Evolutionary conservation across 2,113 vertebrate genomes (phyloP).

Genomic region (Ceyx cyanopectus): DNA sequence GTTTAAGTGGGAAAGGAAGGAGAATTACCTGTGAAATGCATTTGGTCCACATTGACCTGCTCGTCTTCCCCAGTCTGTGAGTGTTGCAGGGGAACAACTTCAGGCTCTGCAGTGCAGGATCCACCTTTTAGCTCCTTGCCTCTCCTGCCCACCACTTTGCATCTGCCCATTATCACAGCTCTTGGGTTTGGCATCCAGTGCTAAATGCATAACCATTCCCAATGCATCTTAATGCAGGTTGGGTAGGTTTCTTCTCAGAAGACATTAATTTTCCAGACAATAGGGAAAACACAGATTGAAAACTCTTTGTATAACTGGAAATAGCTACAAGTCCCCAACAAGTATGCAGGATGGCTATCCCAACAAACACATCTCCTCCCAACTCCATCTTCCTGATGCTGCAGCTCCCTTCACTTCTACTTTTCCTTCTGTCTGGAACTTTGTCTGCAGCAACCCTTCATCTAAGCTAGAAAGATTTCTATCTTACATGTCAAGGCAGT

Average conservation of each 20-base stretch:
- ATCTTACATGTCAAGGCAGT: background rate
- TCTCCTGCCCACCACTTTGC: background rate
- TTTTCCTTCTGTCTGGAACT: background rate
- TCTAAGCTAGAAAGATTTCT: background rate
- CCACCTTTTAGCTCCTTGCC: background rate
- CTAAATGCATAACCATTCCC: background rate
- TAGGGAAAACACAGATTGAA: background rate
- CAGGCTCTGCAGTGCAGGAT: background rate
- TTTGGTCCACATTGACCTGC: background rate
- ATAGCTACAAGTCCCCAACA: background rate
- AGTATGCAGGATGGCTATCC: background rate
- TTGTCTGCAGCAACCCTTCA: background rate
- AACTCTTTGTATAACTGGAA: background rate
- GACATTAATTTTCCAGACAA: background rate
- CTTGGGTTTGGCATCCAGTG: no score
- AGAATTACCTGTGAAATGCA: background rate
- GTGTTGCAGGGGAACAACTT: background rate
- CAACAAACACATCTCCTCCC: background rate
- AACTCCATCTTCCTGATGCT: accelerated
- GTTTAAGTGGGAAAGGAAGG: background rate
- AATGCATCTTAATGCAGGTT: background rate
- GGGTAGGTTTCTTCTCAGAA: background rate
- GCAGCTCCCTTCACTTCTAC: background rate
- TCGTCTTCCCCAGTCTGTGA: background rate
- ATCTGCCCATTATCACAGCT: background rate